Base-by-base conservation (phyloP, 2,113 vertebrate genomes). In the Climacteris rufus region DNA sequence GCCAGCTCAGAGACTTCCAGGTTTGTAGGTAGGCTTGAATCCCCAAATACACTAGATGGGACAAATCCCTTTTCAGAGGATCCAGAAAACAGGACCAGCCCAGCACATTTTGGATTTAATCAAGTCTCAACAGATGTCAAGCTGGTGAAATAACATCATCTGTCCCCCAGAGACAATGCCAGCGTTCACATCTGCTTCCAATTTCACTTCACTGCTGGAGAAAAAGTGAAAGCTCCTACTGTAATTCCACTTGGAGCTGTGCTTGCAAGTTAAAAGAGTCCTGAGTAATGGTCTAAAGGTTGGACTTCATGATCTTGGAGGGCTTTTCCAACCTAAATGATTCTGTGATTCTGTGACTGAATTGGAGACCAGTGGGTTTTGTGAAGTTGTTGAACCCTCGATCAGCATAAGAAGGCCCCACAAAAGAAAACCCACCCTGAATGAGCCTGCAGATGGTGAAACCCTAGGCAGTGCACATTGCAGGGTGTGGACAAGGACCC, bases 191-290 rank as follows among this genome's bases (percentile, higher is more conserved):
- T 94, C 88, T 97, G 93, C 90, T 94, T 92, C 79, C 79, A 60
- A 93, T 96, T 96, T 66, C 81, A 65, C 78, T 69, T 84, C 3
- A 8, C 71, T 96, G 71, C 74, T 70, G 50, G 76, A 78, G 83
- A 63, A 97, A 90, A 96, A 95, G 85, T 86, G 90, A 96, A 95
- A 95, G 85, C 69, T 95, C 72, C 90, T 87, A 87, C 92, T 93
- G 79, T 80, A 95, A 54, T 44, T 85, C 59, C 81, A 60, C 65
- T 84, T 77, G 75, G 85, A 91, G 84, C 64, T 37, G 23, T 1
- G 4, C 49, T 10, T 83, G 84, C 56, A 85, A 93, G 63, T 77
- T 79, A 37, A 71, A 50, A 54, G 57, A 85, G 27, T 23, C 75
- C 69, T 60, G 56, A 70, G 40, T 27, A 50, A 50, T 56, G 40